phyloP scores from a whole-genome alignment of 2,113 vertebrate genomes.

The Nipponia nippon region DNA sequence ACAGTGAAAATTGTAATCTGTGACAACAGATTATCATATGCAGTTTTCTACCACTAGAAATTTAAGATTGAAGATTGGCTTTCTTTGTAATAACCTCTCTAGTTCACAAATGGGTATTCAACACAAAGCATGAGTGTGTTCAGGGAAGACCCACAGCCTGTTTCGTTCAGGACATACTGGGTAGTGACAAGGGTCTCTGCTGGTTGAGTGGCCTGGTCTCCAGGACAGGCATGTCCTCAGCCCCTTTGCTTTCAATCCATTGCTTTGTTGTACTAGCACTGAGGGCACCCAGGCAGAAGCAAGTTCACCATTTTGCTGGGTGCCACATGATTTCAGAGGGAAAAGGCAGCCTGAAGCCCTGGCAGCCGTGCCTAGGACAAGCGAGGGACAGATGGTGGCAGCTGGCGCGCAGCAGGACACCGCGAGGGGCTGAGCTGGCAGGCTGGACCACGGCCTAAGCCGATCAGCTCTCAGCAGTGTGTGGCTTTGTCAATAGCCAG shows the following conservation, averaged over 20 bases:
- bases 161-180: background rate
- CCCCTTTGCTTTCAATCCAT: background rate
- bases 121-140: background rate
- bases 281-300: background rate
- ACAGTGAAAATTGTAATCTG: background rate
- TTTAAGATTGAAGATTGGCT: background rate
- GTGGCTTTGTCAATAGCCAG: background rate
- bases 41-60: background rate
- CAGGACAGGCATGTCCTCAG: background rate
- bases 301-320: background rate
- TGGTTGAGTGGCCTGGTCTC: background rate
- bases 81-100: background rate
- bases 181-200: background rate
- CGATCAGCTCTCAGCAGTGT: background rate
- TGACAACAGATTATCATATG: background rate
- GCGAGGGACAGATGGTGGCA: background rate
- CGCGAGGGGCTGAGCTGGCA: fast-evolving
- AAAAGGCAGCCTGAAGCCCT: fast-evolving
- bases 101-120: background rate
- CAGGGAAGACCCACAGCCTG: background rate
- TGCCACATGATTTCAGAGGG: background rate
- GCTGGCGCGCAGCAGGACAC: background rate
- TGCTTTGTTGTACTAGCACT: background rate
- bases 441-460: background rate
- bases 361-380: background rate